These are phyloP conservation scores for Stegodyphus mimosarum DNA, from an alignment of 1,140 invertebrate species.

Conservation along the genomic window DNA sequence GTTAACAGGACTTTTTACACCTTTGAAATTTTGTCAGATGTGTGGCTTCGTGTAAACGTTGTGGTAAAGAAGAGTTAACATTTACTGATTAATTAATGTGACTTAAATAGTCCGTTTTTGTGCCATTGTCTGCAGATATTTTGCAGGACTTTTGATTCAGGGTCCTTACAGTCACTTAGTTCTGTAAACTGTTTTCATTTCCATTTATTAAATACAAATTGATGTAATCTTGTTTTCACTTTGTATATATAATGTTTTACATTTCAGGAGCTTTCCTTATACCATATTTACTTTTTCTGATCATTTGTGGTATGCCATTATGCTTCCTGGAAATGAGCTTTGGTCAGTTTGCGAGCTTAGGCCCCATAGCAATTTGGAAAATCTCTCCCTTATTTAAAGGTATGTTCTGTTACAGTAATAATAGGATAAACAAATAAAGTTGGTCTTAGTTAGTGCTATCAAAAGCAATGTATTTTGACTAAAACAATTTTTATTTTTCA, in stretches of 20 bases:
- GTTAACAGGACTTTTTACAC: too few relatives aligned
- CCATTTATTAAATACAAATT: too few relatives aligned
- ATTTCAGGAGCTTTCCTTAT: slow-evolving; percentile 89
- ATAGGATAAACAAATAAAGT: background rate
- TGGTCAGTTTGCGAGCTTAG: slow-evolving; percentile 91
- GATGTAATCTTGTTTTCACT: too few relatives aligned
- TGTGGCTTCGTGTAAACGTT: too few relatives aligned
- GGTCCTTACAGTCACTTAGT: too few relatives aligned
- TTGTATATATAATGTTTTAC: background rate
- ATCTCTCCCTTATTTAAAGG: slow-evolving; percentile 98
- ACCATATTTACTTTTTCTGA: slow-evolving; percentile 90
- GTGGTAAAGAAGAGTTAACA: too few relatives aligned
- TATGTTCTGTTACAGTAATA: slow-evolving; percentile 66
- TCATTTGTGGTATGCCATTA: slow-evolving; percentile 90
- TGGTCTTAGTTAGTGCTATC: background rate
- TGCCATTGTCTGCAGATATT: too few relatives aligned
- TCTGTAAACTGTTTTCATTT: too few relatives aligned
- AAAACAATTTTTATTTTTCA: slow-evolving; percentile 10
- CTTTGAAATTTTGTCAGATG: too few relatives aligned
- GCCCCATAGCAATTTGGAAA: slow-evolving; percentile 92
- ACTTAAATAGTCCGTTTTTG: too few relatives aligned
- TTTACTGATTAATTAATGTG: too few relatives aligned
- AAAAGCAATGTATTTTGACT: background rate
- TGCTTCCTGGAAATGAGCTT: slow-evolving; percentile 95
- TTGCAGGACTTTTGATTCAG: too few relatives aligned